phyloP scores from a whole-genome alignment of 2,797 vertebrate genomes.

The Pachyuromys duprasi region DNA sequence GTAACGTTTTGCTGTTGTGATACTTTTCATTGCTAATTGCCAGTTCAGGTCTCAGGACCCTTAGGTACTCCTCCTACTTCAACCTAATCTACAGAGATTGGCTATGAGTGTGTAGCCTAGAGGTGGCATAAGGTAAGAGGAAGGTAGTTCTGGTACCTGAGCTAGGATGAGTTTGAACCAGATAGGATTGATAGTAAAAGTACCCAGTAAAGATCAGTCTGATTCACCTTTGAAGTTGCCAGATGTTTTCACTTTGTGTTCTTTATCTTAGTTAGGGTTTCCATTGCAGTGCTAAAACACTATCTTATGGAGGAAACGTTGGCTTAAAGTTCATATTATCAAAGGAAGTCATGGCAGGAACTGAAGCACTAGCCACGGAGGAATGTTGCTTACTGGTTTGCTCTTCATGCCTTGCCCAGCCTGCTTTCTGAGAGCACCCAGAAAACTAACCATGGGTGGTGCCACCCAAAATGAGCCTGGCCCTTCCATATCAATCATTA shows the following conservation, averaged over 20 bases:
- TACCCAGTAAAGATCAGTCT: neutral
- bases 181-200: neutral
- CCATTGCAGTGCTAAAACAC: neutral
- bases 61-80: neutral
- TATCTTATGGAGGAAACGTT: neutral
- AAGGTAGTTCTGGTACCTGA: neutral
- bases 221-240: neutral
- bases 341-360: neutral
- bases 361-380: neutral
- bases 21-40: neutral
- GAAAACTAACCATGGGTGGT: neutral
- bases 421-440: neutral
- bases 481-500: neutral
- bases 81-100: neutral
- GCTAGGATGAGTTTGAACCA: neutral
- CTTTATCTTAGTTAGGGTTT: neutral
- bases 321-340: neutral
- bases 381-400: neutral
- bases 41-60: neutral
- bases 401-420: neutral
- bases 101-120: neutral
- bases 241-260: slow-evolving; percentile 17
- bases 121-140: neutral
- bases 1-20: neutral
- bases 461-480: neutral